Evolutionary conservation across 1,140 invertebrate genomes (phyloP).

Genomic region (Odontomachus brunneus): DNA sequence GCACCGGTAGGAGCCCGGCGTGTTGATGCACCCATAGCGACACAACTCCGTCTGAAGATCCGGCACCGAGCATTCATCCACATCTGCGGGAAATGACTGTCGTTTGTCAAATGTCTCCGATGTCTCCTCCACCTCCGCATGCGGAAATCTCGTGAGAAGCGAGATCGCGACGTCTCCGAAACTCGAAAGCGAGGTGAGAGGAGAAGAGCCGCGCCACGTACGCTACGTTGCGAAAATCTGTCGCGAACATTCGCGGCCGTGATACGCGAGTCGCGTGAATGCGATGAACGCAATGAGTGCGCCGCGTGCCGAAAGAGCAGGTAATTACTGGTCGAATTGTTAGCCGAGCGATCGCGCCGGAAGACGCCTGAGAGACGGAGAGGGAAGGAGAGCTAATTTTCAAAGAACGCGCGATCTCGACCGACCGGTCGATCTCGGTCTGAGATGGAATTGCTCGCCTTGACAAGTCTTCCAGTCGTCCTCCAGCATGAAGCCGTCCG

Average conservation of each 20-base stretch:
- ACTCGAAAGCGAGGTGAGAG: too few relatives aligned
- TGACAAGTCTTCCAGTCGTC: conserved; percentile 87
- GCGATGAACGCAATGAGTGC: too few relatives aligned
- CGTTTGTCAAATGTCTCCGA: conserved; percentile 46
- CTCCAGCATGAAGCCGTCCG: conserved; percentile 86
- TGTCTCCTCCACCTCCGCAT: background rate
- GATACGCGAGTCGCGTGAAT: background rate
- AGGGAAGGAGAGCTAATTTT: too few relatives aligned
- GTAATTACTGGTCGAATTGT: too few relatives aligned
- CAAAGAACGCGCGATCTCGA: too few relatives aligned
- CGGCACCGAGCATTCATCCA: conserved; percentile 87
- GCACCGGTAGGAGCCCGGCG: conserved; percentile 85
- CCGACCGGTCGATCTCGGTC: background rate
- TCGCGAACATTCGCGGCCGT: background rate
- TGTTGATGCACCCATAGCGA: conserved; percentile 85
- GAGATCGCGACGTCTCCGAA: too few relatives aligned
- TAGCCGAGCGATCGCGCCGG: too few relatives aligned
- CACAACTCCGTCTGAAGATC: conserved; percentile 84
- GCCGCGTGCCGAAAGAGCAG: too few relatives aligned
- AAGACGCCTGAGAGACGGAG: too few relatives aligned
- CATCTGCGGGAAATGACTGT: conserved; percentile 82
- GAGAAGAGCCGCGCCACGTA: too few relatives aligned
- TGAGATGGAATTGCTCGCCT: conserved; percentile 78
- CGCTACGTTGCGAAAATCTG: too few relatives aligned
- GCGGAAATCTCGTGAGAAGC: background rate